Evolutionary conservation across 2,113 vertebrate species (phyloP), one percentile per base, ranked within the genome.

Genomic region (Xenus cinereus): DNA sequence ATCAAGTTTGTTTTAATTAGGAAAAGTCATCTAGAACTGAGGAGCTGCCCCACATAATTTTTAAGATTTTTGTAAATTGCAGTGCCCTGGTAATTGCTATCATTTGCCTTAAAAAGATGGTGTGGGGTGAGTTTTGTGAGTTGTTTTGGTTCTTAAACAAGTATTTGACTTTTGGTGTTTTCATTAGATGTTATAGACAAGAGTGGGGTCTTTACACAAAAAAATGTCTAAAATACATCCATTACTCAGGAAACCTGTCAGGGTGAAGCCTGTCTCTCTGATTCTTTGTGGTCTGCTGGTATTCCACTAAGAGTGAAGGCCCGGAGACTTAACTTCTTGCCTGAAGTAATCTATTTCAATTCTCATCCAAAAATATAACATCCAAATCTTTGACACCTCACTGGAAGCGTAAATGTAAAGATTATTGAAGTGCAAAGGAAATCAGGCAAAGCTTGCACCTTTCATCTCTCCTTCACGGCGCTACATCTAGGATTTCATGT

Each of bases 1-100:
- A 92, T 84, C 92, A 37, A 89, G 72, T 85, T 74, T 51, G 45
- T 80, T 95, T 96, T 93, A 93, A 95, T 95, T 93, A 93, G 95
- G n/a, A 92, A 88, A 73, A 92, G n/a, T 67, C 56, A 62, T 33
- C 37, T 54, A 54, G 23, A 81, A 35, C 5, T 5, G 12, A 96
- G 57, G 50, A 92, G 53, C 60, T 74, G 69, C 32, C 81, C 69
- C 20, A 78, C 46, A 71, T 66, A 3, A 33, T 53, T 89, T 62
- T 71, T 23, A 88, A 90, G 73, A 63, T 46, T 62, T 46, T 14
- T 54, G 9, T 37, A 56, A 87, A 46, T 33, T 88, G 32, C 32
- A 45, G 1, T 84, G 82, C 18, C 35, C 60, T 77, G 37, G 50
- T 72, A 93, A 85, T 33, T n/a, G 16, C 26, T 62, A 17, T 23